Base-by-base conservation (phyloP, 2,797 vertebrate genomes). In the Siniperca scherzeri region DNA sequence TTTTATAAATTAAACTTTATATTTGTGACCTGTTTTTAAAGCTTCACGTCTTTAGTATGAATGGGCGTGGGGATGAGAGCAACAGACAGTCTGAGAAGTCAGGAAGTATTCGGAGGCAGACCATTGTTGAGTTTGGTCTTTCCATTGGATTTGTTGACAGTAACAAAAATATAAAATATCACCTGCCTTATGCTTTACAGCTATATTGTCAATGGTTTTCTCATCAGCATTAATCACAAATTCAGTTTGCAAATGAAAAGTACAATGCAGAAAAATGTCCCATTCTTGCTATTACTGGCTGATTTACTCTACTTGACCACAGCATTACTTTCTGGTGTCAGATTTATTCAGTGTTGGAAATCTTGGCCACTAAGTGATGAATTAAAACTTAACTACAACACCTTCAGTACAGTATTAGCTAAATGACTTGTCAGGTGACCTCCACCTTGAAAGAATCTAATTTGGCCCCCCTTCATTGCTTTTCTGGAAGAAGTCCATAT, bases 221-320 rank as follows among this genome's bases (percentile, higher is more conserved):
- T 64, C 7, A 38, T 56, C 40, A 27, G 48, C 27, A 46, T 36
- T 25, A 61, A 64, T 48, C 38, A 56, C 1, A 46, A 61, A 62
- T 1, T 42, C 12, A n/a, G 5, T 72, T 21, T 2, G 1, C 36
- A 67, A 19, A 42, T 69, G 0, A 62, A 17, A 69, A 55, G 7
- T 7, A n/a, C 7, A 55, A 55, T 3, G 13, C 27, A 70, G 56
- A 40, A 60, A 67, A 42, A 62, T 3, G 11, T 21, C 16, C 25
- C n/a, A 2, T 21, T 25, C 55, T 48, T 17, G 4, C 42, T 16
- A 1, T 9, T 1, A 25, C 25, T 19, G 46, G 17, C 21, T 55
- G 53, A 66, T 72, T 79, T 40, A 64, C 38, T 70, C 21, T 11
- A 8, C 38, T 33, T 64, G 64, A 59, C 6, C 4, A 55, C 38